Conservation (phyloP, 2,113 vertebrate species). For the Xiphorhynchus elegans region DNA sequence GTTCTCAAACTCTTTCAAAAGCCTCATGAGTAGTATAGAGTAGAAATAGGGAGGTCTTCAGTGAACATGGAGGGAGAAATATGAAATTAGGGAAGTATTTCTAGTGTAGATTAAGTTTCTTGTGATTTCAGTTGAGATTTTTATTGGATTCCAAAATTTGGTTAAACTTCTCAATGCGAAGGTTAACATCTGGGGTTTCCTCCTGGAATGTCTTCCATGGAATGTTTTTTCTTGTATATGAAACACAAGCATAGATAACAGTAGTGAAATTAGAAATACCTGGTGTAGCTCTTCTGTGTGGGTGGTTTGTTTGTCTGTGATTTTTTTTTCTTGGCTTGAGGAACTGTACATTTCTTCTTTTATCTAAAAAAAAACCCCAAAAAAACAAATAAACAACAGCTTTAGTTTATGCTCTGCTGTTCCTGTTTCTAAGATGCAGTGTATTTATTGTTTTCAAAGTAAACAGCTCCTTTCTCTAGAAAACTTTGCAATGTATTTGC, state of each 20-base stretch:
- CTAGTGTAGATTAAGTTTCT: background rate
- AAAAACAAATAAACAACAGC: background rate
- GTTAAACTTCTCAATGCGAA: background rate
- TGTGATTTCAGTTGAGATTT: background rate
- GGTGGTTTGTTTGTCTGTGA: background rate
- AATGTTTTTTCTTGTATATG: background rate
- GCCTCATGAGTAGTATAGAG: rapidly evolving
- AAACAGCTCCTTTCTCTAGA: background rate
- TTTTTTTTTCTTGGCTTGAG: background rate
- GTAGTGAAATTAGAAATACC: background rate
- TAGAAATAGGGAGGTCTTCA: background rate
- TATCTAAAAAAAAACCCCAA: background rate
- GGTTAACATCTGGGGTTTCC: background rate
- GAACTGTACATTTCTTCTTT: background rate
- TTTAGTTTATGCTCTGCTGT: background rate
- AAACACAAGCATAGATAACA: background rate
- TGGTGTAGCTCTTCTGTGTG: background rate
- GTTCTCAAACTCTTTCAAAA: background rate
- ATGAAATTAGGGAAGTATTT: background rate
- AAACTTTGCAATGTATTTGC: background rate
- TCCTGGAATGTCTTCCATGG: background rate
- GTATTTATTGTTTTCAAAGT: background rate
- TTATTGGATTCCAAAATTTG: background rate
- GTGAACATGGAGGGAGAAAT: background rate
- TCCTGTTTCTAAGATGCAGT: background rate